These are phyloP conservation scores for Clarias gariepinus DNA, from an alignment of 2,113 vertebrate genomes.

Conservation along the genomic window DNA sequence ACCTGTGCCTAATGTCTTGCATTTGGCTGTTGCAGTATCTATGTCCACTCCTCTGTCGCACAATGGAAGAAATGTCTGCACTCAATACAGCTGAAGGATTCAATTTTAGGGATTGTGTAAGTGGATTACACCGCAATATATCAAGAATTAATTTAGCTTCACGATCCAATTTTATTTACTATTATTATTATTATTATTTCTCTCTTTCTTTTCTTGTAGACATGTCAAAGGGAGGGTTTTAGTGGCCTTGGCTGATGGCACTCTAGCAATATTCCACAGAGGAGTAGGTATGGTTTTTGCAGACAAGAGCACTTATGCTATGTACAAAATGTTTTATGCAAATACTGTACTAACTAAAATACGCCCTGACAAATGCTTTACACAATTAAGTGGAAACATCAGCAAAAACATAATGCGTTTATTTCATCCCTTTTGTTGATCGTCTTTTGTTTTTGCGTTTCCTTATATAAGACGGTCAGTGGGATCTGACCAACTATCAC, in stretches of 20 bases:
- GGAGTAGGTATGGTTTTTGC: conserved; percentile 81
- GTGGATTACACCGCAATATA: conserved; percentile 57
- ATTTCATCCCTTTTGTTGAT: neutral
- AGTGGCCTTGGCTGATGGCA: conserved; percentile 93
- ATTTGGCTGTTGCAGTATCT: conserved; percentile 79
- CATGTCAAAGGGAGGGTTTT: conserved; percentile 96
- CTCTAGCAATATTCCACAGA: conserved; percentile 94
- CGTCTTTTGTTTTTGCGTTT: neutral
- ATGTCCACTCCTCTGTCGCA: conserved; percentile 96
- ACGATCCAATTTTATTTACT: neutral
- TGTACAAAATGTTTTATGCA: neutral
- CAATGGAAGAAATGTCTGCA: conserved; percentile 98
- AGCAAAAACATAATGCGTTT: neutral
- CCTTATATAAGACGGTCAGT: conserved; percentile 84
- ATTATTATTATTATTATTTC: no score
- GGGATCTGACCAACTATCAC: conserved; percentile 98
- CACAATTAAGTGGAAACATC: neutral
- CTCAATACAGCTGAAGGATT: conserved; percentile 96
- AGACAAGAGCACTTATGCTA: neutral
- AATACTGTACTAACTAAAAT: neutral
- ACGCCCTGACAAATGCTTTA: neutral
- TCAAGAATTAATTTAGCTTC: neutral
- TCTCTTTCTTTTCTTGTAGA: conserved; percentile 65
- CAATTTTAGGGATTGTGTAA: conserved; percentile 97
- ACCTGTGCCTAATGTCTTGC: neutral